Conservation (phyloP, 2,113 vertebrate species). For the Silurus asotus region DNA sequence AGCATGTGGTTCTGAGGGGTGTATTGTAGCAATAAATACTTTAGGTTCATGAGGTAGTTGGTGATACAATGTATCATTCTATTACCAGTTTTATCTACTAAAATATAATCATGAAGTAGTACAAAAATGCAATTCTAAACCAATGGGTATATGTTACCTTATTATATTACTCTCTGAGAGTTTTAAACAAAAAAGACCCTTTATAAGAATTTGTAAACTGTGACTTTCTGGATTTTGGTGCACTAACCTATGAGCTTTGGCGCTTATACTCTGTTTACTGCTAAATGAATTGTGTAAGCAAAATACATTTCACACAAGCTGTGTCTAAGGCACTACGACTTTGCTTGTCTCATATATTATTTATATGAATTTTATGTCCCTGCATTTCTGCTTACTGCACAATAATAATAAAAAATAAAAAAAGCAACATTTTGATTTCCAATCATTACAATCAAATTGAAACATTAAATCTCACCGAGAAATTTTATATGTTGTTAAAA, state of each 20-base stretch:
- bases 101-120: constrained; percentile 12
- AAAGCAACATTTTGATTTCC: neutral
- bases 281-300: neutral
- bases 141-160: neutral
- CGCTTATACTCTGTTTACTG: neutral
- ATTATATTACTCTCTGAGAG: neutral
- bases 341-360: neutral
- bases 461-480: neutral
- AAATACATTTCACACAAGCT: neutral
- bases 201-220: neutral
- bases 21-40: constrained; percentile 22
- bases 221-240: neutral
- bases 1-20: neutral
- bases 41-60: constrained; percentile 12
- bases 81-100: neutral
- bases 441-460: neutral
- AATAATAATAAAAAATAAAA: neutral
- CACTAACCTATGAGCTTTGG: neutral
- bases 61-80: neutral
- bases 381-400: neutral
- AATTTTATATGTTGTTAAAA: neutral
- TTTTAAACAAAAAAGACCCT: constrained; percentile 5
- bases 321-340: neutral
- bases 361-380: neutral
- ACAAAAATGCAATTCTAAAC: neutral